phyloP scores from a whole-genome alignment of 2,797 vertebrate species.

The Onychomys arenicola region DNA sequence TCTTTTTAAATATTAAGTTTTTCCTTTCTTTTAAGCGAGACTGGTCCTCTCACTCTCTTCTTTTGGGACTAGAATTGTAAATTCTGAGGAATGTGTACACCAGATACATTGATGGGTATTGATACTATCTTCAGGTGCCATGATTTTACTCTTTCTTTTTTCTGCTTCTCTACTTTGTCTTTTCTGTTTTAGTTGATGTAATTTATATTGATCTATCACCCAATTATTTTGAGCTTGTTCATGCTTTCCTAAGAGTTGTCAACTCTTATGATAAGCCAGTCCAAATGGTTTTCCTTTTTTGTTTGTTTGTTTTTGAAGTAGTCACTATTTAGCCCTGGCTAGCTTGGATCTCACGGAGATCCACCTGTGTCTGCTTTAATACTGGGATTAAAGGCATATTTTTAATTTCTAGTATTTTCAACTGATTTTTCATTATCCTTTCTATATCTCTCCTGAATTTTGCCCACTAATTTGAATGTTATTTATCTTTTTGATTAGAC shows the following conservation, averaged over 20 bases:
- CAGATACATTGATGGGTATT: background rate
- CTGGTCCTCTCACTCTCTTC: background rate
- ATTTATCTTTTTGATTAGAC: background rate
- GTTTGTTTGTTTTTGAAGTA: background rate
- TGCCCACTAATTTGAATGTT: background rate
- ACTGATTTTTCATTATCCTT: background rate
- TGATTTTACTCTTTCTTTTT: background rate
- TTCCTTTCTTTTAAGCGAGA: background rate
- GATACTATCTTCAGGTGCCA: background rate
- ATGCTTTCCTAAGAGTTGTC: background rate
- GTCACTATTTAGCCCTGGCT: background rate
- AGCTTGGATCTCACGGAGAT: background rate
- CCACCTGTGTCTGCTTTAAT: background rate
- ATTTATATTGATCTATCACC: background rate
- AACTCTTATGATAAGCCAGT: background rate
- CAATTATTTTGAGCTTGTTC: background rate
- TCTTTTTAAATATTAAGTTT: background rate
- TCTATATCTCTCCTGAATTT: constrained; percentile 1
- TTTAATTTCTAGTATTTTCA: constrained; percentile 4
- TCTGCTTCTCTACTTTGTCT: background rate
- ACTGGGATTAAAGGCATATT: background rate
- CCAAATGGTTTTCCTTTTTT: background rate
- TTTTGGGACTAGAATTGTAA: background rate
- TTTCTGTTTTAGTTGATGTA: background rate
- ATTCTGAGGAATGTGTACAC: background rate